Conservation (phyloP, 23 tunicate species). For the Corella eumyota region DNA sequence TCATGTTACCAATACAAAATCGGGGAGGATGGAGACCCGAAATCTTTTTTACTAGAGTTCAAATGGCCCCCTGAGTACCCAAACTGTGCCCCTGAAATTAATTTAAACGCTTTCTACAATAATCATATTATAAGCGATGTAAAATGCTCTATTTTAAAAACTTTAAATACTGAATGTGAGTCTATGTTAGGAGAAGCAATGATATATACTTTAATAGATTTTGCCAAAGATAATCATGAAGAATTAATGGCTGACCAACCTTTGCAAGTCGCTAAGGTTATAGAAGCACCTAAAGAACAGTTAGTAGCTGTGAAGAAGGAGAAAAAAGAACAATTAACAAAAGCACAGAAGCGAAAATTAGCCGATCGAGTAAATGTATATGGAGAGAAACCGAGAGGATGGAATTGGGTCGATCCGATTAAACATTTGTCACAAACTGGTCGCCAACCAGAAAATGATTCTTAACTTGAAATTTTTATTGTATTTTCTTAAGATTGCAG, state of each 20-base stretch:
- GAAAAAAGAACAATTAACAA: slow-evolving; percentile 85
- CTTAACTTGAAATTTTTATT: no score
- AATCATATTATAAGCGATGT: slow-evolving; percentile 47
- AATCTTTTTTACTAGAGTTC: slow-evolving; percentile 73
- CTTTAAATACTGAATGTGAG: slow-evolving; percentile 30
- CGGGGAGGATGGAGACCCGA: slow-evolving; percentile 39
- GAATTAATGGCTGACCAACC: slow-evolving; percentile 56
- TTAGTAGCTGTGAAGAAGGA: slow-evolving; percentile 33
- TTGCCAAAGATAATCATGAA: slow-evolving; percentile 77
- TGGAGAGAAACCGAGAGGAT: slow-evolving; percentile 81
- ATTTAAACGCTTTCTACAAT: slow-evolving; percentile 71
- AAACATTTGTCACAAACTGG: slow-evolving; percentile 78
- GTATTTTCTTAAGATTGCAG: no score
- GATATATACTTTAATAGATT: slow-evolving; percentile 61
- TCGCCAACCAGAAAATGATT: neutral
- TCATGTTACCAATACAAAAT: slow-evolving; percentile 64
- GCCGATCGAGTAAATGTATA: slow-evolving; percentile 48
- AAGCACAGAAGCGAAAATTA: slow-evolving; percentile 76
- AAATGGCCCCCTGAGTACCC: slow-evolving; percentile 73
- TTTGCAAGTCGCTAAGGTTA: slow-evolving; percentile 3
- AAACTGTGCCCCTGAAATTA: slow-evolving; percentile 23
- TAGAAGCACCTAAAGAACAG: neutral
- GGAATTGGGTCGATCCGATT: slow-evolving; percentile 87
- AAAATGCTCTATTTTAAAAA: slow-evolving; percentile 22
- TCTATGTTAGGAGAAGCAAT: slow-evolving; percentile 67